Evolutionary conservation across 2,888 invertebrate species (phyloP).

Genomic region (Apodemia duryi): DNA sequence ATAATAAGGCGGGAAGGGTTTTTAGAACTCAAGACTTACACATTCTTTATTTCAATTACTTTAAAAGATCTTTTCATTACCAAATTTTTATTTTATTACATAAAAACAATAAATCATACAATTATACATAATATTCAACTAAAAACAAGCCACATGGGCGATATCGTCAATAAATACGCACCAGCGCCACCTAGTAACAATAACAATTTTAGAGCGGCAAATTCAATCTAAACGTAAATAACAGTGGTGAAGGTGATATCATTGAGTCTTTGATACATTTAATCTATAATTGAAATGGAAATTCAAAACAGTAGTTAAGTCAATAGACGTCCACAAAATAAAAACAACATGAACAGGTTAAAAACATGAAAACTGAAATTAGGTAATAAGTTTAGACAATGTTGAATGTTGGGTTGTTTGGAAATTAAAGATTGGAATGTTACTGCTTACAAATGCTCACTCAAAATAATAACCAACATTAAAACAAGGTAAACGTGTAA

Average conservation of each 20-base stretch:
- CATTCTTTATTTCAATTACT: constrained; percentile 17
- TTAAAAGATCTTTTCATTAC: constrained; percentile 3
- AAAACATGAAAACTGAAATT: too few relatives aligned
- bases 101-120: constrained; percentile 39
- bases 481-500: too few relatives aligned
- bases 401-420: too few relatives aligned
- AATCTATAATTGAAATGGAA: background rate
- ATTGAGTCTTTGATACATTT: background rate
- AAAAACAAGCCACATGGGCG: constrained; percentile 57
- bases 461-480: too few relatives aligned
- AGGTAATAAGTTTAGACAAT: too few relatives aligned
- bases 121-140: constrained; percentile 36
- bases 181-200: constrained; percentile 50
- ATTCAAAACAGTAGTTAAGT: background rate
- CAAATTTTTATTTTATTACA: constrained; percentile 28
- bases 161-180: constrained; percentile 49
- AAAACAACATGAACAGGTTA: too few relatives aligned
- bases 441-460: too few relatives aligned
- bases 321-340: background rate
- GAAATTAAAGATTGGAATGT: too few relatives aligned
- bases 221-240: constrained; percentile 7
- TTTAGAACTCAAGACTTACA: constrained; percentile 28
- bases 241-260: too few relatives aligned
- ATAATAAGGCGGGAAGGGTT: constrained; percentile 73
- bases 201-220: constrained; percentile 42